Evolutionary conservation across 1,140 invertebrate species (phyloP), one percentile per base, ranked within the genome.

Genomic region (Trichonephila inaurata): DNA sequence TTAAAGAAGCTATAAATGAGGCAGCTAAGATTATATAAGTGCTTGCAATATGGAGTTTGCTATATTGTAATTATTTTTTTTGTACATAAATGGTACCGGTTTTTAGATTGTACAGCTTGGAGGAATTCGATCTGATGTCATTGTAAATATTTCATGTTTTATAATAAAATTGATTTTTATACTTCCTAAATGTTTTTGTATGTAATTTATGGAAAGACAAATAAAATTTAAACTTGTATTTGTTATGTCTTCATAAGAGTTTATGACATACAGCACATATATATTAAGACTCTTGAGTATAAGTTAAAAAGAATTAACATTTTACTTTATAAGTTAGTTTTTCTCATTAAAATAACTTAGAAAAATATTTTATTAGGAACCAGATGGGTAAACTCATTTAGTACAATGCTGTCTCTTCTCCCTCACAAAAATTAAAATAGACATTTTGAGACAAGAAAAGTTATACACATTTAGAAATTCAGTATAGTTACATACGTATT

Each of bases 101-200:
- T 40, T 77, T 40, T 6, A 1, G 7, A 51, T 16, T 77, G 72
- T 77, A 77, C 72, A 77, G 72, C 18, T 40, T 77, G 72, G 33
- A 40, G 33, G 33, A 40, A 40, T 40, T 40, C 2, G 4, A 40
- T 40, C 33, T 33, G 16, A 40, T 14, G 5, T 40, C 72, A 77
- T 77, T 77, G 72, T 86, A 86, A 61, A 86, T 86, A 86, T n/a
- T 61, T 60, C 58, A 58, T 60, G n/a, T 86, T 86, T 86, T 86
- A 58, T n/a, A 60, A 86, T 58, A 24, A 69, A 69, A 69, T n/a
- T 69, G 66, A 69, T 69, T 69, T 60, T 44, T 33, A 86, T 58
- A 24, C 81, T 21, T 19, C 33, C 33, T 40, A 40, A 51, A 28
- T n/a, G 24, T n/a, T n/a, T 69, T 69, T 69, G 19, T 21, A 69